Percentiles rank a stretch among this genome's conserved stretches.
Evolutionary conservation across 1,140 invertebrate genomes (phyloP).

Genomic region (Drosophila repleta): DNA sequence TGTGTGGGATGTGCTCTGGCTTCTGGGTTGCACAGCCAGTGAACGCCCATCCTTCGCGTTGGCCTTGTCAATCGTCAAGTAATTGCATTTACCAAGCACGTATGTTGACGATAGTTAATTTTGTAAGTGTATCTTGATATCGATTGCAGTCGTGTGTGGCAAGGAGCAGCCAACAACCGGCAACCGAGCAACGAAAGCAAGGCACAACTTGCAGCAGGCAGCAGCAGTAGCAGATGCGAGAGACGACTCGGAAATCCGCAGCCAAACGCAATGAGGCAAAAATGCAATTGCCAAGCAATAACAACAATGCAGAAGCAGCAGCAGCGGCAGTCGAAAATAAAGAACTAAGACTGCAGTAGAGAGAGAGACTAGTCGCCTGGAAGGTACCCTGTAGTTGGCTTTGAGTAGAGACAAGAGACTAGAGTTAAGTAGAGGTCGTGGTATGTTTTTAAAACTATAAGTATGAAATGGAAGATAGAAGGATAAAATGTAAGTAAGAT

Average conservation of each 20-base stretch:
- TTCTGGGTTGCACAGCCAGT: not conserved
- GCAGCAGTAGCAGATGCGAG: conserved; percentile 24
- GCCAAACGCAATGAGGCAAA: conserved; percentile 64
- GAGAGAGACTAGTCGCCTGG: not conserved
- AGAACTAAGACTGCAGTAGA: not conserved
- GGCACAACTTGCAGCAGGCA: conserved; percentile 6
- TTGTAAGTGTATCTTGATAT: conserved; percentile 82
- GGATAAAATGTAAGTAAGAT: too few relatives aligned
- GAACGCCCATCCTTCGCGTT: conserved; percentile 1
- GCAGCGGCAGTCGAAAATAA: conserved; percentile 16
- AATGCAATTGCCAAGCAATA: conserved; percentile 67
- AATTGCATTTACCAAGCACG: conserved; percentile 81
- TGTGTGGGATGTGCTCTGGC: conserved; percentile 7
- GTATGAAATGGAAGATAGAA: not conserved
- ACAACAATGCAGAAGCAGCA: conserved; percentile 14
- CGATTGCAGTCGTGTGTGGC: conserved; percentile 64
- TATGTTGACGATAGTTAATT: conserved; percentile 83
- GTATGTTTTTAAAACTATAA: too few relatives aligned
- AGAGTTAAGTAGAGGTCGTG: too few relatives aligned
- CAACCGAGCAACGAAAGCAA: conserved; percentile 21
- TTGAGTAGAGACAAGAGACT: not conserved
- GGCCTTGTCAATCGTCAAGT: conserved; percentile 73
- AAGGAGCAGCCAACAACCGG: conserved; percentile 24
- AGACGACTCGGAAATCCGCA: conserved; percentile 41
- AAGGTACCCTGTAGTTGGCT: not conserved